These are phyloP conservation scores for Eriocheir sinensis DNA, from an alignment of 1,140 invertebrate species.

Conservation along the genomic window DNA sequence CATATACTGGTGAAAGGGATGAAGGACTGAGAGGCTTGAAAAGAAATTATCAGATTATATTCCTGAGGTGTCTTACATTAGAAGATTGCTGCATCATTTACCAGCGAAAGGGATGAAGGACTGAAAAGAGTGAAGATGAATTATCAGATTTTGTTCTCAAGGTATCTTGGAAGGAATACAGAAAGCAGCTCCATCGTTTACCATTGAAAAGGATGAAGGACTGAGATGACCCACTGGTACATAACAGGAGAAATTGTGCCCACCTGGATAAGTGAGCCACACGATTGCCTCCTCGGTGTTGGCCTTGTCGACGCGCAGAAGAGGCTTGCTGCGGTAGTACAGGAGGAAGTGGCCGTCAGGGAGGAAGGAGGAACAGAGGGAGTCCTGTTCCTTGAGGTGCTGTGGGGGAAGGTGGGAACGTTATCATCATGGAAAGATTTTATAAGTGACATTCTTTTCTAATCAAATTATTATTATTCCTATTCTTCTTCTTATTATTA, in stretches of 20 bases:
- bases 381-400: slow-evolving; percentile 53
- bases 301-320: slow-evolving; percentile 56
- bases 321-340: slow-evolving; percentile 57
- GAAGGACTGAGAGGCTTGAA: too few species aligned
- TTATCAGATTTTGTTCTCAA: too few species aligned
- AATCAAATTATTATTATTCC: too few species aligned
- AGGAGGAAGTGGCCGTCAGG: slow-evolving; percentile 59
- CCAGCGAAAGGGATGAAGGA: too few species aligned
- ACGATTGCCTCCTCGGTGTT: slow-evolving; percentile 56
- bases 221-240: not conserved
- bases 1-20: too few species aligned
- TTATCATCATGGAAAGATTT: too few species aligned
- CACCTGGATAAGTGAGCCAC: slow-evolving; percentile 61
- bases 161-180: too few species aligned
- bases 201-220: not conserved
- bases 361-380: slow-evolving; percentile 43
- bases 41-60: too few species aligned
- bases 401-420: slow-evolving; percentile 24
- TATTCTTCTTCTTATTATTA: too few species aligned
- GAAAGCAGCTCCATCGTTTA: not conserved
- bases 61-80: too few species aligned
- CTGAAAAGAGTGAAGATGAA: not conserved
- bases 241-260: not conserved
- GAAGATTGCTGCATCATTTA: not conserved
- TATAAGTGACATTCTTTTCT: too few species aligned